A percentile compares a stretch with the other conserved stretches of the same genome.
phyloP scores from a whole-genome alignment of 2,797 vertebrate genomes.

The Silurus lanzhouensis region DNA sequence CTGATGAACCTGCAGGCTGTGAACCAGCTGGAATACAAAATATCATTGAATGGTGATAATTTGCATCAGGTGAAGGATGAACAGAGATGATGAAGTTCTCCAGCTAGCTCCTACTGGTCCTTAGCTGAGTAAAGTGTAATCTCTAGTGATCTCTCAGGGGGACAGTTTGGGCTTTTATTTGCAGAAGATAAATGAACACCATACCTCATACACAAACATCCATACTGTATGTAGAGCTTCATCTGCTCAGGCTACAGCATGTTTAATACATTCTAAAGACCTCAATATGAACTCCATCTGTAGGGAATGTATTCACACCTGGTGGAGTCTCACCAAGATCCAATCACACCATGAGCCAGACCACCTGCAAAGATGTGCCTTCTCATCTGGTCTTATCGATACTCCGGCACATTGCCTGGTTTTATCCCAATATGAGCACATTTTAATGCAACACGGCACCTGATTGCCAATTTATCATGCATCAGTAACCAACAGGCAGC shows the following conservation, averaged over 20 bases:
- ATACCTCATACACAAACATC: neutral
- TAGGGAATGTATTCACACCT: slow-evolving; percentile 6
- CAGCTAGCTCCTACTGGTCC: neutral
- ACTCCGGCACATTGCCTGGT: neutral
- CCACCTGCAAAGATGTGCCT: neutral
- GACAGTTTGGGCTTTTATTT: neutral
- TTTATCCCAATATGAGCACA: neutral
- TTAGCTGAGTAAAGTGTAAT: neutral
- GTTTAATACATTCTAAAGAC: slow-evolving; percentile 23
- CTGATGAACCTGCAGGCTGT: neutral
- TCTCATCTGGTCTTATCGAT: neutral
- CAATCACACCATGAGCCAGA: neutral
- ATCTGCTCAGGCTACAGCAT: slow-evolving; percentile 10
- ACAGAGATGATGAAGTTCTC: neutral
- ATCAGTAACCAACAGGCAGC: slow-evolving; percentile 40
- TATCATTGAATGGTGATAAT: too few species aligned
- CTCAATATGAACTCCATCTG: neutral
- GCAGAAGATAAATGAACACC: neutral
- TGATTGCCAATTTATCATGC: slow-evolving; percentile 38
- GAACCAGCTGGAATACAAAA: neutral
- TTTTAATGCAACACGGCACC: slow-evolving; percentile 7
- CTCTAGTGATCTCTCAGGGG: neutral
- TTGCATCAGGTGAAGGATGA: neutral
- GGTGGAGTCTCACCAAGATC: neutral
- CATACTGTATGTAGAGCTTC: neutral